phyloP scores from a whole-genome alignment of 2,888 invertebrate genomes.

The Ornithoptera priamus region DNA sequence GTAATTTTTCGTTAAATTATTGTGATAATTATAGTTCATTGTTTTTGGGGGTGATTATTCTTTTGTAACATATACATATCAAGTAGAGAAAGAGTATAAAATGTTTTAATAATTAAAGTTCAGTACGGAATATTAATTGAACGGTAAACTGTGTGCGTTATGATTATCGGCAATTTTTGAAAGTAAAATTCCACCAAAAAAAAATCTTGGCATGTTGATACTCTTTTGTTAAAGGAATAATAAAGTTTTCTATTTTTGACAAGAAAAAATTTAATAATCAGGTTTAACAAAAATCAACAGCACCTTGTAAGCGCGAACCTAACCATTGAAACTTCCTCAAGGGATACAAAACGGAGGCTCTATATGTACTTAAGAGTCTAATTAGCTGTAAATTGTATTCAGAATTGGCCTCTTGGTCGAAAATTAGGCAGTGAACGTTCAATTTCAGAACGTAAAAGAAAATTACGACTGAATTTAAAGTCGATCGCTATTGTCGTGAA shows the following conservation, averaged over 20 bases:
- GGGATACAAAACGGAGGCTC: conserved; percentile 38
- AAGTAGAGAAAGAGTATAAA: background rate
- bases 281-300: background rate
- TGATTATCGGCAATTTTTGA: no score
- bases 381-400: conserved; percentile 75
- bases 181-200: no score
- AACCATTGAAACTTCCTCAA: conserved; percentile 47
- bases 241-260: background rate
- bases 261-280: background rate
- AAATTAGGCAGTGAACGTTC: conserved; percentile 42
- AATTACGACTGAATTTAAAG: conserved; percentile 28
- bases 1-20: background rate
- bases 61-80: background rate
- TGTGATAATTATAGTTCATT: background rate
- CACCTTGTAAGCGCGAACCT: conserved; percentile 8
- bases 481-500: conserved; percentile 46
- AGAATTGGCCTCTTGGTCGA: conserved; percentile 68
- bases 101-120: no score
- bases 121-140: no score
- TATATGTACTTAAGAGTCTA: conserved; percentile 68
- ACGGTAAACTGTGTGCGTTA: no score
- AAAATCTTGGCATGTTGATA: no score
- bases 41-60: background rate
- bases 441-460: conserved; percentile 28
- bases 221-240: no score